Percentiles rank a stretch among this genome's conserved stretches.
phyloP scores from a whole-genome alignment of 2,888 invertebrate genomes.

The Lumbricus terrestris region DNA sequence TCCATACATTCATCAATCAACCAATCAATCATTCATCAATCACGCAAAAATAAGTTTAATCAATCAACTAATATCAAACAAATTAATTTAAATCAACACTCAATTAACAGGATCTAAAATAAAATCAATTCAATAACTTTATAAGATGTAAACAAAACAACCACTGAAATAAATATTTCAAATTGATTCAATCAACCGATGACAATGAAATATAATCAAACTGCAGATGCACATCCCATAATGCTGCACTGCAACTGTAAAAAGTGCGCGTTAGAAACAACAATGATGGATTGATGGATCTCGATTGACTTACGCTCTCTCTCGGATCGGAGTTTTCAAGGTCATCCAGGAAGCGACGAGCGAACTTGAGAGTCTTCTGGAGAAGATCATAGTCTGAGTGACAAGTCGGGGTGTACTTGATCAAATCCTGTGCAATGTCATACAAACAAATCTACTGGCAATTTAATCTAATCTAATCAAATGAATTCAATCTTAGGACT shows the following conservation, averaged over 20 bases:
- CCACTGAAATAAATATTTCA: too few species aligned
- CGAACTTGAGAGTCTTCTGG: constrained; percentile 68
- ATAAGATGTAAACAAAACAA: too few species aligned
- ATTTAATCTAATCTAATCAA: not conserved
- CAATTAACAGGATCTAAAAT: too few species aligned
- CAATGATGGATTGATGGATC: not conserved
- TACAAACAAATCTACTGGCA: not conserved
- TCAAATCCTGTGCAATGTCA: constrained; percentile 62
- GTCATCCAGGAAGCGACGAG: constrained; percentile 82
- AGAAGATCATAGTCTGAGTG: constrained; percentile 59
- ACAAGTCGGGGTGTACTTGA: constrained; percentile 59
- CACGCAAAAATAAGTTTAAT: not conserved
- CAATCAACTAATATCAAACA: not conserved
- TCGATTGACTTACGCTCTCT: constrained; percentile 25
- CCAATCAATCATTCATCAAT: not conserved
- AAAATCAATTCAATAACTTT: too few species aligned
- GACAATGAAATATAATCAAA: not conserved
- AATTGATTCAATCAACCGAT: not conserved
- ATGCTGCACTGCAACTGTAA: not conserved
- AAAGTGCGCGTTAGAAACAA: not conserved
- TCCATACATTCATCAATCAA: not conserved
- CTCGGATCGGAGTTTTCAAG: constrained; percentile 34
- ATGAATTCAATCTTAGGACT: not conserved
- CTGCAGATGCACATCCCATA: not conserved
- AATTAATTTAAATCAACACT: too few species aligned